A percentile compares a stretch with the other conserved stretches of the same genome.
These are phyloP conservation scores for Aegithalos caudatus DNA, from an alignment of 2,113 vertebrate species.

Conservation along the genomic window DNA sequence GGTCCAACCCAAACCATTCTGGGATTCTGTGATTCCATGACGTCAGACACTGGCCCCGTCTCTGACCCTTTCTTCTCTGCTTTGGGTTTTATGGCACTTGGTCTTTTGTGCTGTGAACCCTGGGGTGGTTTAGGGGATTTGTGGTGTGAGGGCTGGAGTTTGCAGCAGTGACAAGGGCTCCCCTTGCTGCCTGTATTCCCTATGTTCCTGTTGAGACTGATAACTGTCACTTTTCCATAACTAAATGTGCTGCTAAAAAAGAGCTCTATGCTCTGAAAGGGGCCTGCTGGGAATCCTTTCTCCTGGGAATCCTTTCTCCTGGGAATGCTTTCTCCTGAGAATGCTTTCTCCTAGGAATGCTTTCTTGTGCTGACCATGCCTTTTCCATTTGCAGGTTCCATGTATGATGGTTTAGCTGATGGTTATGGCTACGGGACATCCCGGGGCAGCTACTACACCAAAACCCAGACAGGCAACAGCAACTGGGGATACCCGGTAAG, in stretches of 20 bases:
- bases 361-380: not conserved
- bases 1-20: not conserved
- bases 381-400: constrained; percentile 69
- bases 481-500: constrained; percentile 79
- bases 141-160: not conserved
- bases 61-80: not conserved
- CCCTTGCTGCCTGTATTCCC: not conserved
- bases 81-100: not conserved
- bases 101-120: not conserved
- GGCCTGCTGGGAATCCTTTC: not conserved
- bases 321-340: not conserved
- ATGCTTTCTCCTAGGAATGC: not conserved
- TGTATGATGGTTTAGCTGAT: constrained; percentile 73
- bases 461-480: constrained; percentile 71
- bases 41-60: accelerated
- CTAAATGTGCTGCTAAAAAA: not conserved
- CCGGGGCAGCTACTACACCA: constrained; percentile 74
- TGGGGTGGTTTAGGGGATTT: not conserved
- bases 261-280: not conserved
- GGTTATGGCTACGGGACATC: constrained; percentile 72
- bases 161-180: not conserved
- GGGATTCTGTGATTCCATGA: not conserved
- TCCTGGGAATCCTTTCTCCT: not conserved
- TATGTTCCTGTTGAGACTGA: not conserved
- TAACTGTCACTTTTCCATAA: not conserved